Percentiles rank a stretch among this genome's conserved stretches.
These are phyloP conservation scores for Timandra comae DNA, from an alignment of 2,888 invertebrate species.

Conservation along the genomic window DNA sequence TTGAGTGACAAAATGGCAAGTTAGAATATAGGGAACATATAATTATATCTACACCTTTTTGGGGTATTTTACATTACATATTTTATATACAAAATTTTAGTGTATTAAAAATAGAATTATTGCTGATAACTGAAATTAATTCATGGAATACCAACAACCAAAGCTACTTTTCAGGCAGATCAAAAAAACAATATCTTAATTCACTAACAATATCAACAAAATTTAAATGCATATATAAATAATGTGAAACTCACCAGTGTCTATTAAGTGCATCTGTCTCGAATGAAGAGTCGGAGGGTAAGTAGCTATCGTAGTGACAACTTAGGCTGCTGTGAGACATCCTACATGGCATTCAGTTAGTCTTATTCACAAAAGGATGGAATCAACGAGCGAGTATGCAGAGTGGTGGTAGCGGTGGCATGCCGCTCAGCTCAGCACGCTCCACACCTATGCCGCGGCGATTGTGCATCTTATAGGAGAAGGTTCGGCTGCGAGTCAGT, in stretches of 20 bases:
- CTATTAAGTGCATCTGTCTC: constrained; percentile 73
- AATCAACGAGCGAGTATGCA: constrained; percentile 44
- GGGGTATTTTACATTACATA: too few relatives aligned
- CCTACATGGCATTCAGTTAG: constrained; percentile 69
- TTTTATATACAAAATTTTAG: too few relatives aligned
- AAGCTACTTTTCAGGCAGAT: too few relatives aligned
- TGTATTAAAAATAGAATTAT: too few relatives aligned
- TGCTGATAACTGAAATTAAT: too few relatives aligned
- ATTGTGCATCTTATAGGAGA: constrained; percentile 74
- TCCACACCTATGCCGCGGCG: constrained; percentile 68
- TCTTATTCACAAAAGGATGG: constrained; percentile 51
- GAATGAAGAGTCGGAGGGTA: constrained; percentile 68
- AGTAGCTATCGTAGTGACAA: constrained; percentile 72
- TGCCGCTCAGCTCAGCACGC: constrained; percentile 63
- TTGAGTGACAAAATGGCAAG: too few relatives aligned
- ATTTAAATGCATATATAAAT: too few relatives aligned
- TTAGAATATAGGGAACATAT: too few relatives aligned
- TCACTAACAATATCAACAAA: too few relatives aligned
- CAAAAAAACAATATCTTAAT: too few relatives aligned
- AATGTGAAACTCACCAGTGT: constrained; percentile 72
- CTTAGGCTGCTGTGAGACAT: constrained; percentile 74
- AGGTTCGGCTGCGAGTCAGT: constrained; percentile 62
- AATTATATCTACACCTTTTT: too few relatives aligned
- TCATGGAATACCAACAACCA: too few relatives aligned
- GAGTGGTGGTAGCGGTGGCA: constrained; percentile 54